Evolutionary conservation across 2,888 invertebrate genomes (phyloP).

Genomic region (Scaptomyza polygonia): DNA sequence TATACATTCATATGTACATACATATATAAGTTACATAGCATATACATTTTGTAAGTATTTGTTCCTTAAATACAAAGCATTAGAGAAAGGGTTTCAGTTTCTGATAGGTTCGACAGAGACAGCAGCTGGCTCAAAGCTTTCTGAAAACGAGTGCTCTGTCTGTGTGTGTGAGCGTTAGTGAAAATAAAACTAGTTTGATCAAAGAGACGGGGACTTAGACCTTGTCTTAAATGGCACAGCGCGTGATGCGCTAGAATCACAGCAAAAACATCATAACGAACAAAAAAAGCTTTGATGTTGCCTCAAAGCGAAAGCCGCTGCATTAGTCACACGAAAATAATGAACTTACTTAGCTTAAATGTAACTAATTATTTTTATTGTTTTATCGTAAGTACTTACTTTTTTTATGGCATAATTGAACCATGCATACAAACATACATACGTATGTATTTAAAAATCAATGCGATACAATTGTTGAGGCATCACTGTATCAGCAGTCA

Average conservation of each 20-base stretch:
- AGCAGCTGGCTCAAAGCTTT: constrained; percentile 18
- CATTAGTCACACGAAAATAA: background rate
- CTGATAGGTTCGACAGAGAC: constrained; percentile 41
- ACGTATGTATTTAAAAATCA: background rate
- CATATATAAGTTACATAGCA: too few species aligned
- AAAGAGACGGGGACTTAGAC: constrained; percentile 54
- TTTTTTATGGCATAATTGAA: background rate
- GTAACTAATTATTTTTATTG: background rate
- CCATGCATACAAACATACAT: background rate
- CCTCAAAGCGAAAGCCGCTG: constrained; percentile 23
- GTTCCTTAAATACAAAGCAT: constrained; percentile 15
- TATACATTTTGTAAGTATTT: background rate
- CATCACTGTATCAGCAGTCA: background rate
- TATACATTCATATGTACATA: constrained; percentile 5
- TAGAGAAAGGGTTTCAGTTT: constrained; percentile 50
- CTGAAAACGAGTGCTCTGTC: constrained; percentile 2
- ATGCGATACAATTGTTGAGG: background rate
- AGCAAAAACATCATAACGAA: constrained; percentile 9
- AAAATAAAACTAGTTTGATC: constrained; percentile 43
- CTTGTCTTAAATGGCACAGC: constrained; percentile 60
- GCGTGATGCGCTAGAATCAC: constrained; percentile 53
- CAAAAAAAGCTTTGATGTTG: constrained; percentile 14
- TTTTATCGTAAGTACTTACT: background rate
- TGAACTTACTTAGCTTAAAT: too few species aligned
- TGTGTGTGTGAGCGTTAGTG: constrained; percentile 1